Conservation (phyloP, 2,797 vertebrate species). For the Crax fasciolata region DNA sequence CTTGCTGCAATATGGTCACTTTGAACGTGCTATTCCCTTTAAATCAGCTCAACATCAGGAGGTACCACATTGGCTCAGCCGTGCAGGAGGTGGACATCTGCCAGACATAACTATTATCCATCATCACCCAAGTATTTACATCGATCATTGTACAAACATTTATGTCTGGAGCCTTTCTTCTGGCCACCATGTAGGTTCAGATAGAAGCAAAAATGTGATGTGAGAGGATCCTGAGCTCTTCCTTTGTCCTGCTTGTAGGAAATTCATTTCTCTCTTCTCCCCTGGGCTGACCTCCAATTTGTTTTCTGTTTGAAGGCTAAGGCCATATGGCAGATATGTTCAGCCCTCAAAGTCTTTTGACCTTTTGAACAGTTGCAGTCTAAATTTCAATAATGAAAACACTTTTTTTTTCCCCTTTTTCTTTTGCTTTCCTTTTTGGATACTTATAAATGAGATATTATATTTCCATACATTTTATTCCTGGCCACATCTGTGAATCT, state of each 20-base stretch:
- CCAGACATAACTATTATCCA: constrained; percentile 37
- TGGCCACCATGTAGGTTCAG: not conserved
- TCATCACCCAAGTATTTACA: constrained; percentile 64
- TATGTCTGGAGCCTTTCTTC: constrained; percentile 42
- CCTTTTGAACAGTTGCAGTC: constrained; percentile 80
- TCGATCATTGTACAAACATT: constrained; percentile 48
- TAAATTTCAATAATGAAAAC: constrained; percentile 80
- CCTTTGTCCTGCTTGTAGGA: constrained; percentile 5
- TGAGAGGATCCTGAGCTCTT: not conserved
- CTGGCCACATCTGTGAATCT: constrained; percentile 86
- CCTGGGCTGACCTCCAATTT: constrained; percentile 59
- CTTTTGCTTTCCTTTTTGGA: constrained; percentile 49
- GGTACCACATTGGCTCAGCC: not conserved
- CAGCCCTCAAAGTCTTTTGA: constrained; percentile 78
- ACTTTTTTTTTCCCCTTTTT: not conserved
- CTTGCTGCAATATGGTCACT: constrained; percentile 37
- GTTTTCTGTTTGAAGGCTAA: constrained; percentile 63
- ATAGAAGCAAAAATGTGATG: not conserved
- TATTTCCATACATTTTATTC: constrained; percentile 87
- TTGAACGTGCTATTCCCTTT: not conserved
- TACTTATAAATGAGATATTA: constrained; percentile 84
- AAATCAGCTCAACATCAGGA: constrained; percentile 29
- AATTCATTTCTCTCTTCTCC: constrained; percentile 44
- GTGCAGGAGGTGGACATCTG: constrained; percentile 60
- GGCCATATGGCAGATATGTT: constrained; percentile 78